A percentile compares a stretch with the other conserved stretches of the same genome.
These are phyloP conservation scores for Himalopsyche tibetana DNA, from an alignment of 2,888 invertebrate genomes.

Conservation along the genomic window DNA sequence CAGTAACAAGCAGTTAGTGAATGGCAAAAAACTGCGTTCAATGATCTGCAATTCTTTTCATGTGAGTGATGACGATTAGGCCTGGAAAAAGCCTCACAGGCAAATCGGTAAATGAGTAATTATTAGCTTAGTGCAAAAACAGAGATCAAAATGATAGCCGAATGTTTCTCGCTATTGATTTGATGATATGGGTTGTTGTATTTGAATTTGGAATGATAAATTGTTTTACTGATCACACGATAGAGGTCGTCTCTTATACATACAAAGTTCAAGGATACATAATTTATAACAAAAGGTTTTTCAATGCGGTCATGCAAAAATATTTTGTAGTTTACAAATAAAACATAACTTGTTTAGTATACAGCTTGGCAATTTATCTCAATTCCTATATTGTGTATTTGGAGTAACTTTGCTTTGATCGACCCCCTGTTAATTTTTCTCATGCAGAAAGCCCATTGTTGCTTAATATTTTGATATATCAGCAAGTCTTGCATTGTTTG, in stretches of 20 bases:
- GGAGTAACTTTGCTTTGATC: too few species aligned
- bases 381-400: too few species aligned
- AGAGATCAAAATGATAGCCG: background rate
- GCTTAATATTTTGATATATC: too few species aligned
- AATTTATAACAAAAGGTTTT: too few species aligned
- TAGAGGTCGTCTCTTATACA: background rate
- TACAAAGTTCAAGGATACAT: slow-evolving; percentile 1
- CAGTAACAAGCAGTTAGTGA: background rate
- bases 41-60: background rate
- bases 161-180: background rate
- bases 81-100: background rate
- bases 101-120: slow-evolving; percentile 10
- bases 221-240: background rate
- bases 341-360: too few species aligned
- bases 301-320: too few species aligned
- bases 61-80: slow-evolving; percentile 19
- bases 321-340: too few species aligned
- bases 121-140: slow-evolving; percentile 13
- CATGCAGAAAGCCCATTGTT: too few species aligned
- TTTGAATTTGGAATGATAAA: slow-evolving; percentile 34
- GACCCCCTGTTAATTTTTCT: too few species aligned
- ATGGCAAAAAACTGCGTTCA: slow-evolving; percentile 22
- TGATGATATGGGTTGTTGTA: background rate
- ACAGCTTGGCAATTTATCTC: too few species aligned
- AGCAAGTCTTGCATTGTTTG: too few species aligned